Evolutionary conservation across 2,113 vertebrate genomes (phyloP).

Genomic region (Misgurnus mizolepis): DNA sequence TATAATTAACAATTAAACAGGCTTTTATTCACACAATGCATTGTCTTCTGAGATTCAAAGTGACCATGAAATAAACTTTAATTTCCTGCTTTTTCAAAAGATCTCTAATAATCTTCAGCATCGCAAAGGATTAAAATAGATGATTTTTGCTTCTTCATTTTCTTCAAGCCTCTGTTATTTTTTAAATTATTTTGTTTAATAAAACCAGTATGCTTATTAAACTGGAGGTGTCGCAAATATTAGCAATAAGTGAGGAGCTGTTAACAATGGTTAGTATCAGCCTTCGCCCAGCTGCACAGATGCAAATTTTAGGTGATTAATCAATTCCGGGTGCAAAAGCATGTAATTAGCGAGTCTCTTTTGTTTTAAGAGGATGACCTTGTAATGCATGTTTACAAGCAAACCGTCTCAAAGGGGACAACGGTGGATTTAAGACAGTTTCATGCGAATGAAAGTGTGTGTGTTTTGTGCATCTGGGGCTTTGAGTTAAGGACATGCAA

Average conservation of each 20-base stretch:
- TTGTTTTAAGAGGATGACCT: constrained; percentile 48
- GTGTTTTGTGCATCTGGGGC: neutral
- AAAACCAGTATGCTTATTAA: constrained; percentile 7
- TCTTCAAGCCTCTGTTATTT: neutral
- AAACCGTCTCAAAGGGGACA: constrained; percentile 32
- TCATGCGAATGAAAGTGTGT: constrained; percentile 6
- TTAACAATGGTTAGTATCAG: constrained; percentile 21
- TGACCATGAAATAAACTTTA: constrained; percentile 32
- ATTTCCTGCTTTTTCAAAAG: neutral
- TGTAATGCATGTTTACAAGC: constrained; percentile 44
- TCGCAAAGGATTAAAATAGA: neutral
- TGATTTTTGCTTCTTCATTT: neutral
- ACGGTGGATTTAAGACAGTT: neutral
- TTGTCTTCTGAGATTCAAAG: constrained; percentile 14
- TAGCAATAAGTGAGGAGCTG: constrained; percentile 25
- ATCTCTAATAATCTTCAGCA: constrained; percentile 12
- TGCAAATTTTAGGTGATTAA: constrained; percentile 42
- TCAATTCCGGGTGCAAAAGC: constrained; percentile 45
- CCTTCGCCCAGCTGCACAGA: constrained; percentile 13
- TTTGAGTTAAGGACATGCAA: no score
- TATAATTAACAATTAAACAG: constrained; percentile 41
- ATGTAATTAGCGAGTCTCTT: constrained; percentile 48
- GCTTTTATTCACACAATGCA: constrained; percentile 39
- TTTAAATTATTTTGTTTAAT: neutral
- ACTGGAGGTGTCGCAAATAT: constrained; percentile 22